Evolutionary conservation across 2,797 vertebrate species (phyloP).

Genomic region (Scomberomorus guttatus): DNA sequence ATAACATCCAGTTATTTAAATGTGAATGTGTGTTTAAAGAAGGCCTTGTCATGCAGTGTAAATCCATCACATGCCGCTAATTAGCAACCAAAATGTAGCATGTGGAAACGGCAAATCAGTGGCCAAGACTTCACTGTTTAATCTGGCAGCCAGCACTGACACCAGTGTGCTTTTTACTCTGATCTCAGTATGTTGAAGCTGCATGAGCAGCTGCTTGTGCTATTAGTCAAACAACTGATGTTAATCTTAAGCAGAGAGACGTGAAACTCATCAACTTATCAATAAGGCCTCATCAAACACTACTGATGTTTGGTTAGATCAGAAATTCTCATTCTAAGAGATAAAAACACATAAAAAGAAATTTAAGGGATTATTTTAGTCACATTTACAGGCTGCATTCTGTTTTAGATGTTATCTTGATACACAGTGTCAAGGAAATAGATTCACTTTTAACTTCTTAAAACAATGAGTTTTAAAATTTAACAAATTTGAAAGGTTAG

Average conservation of each 20-base stretch:
- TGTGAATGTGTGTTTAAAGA: neutral
- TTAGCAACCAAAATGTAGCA: neutral
- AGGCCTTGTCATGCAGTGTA: neutral
- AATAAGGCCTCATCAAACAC: neutral
- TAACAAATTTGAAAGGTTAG: neutral
- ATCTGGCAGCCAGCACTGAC: neutral
- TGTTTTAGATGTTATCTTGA: neutral
- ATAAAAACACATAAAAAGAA: neutral
- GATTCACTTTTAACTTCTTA: neutral
- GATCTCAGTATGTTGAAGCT: neutral
- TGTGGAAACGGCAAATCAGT: constrained; percentile 15
- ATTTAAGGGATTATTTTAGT: neutral
- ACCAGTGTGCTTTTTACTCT: neutral
- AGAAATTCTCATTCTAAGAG: neutral
- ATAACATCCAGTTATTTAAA: constrained; percentile 11
- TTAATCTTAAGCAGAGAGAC: neutral
- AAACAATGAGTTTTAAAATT: neutral
- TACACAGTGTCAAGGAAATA: neutral
- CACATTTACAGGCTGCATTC: neutral
- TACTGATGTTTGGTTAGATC: neutral
- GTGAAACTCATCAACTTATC: neutral
- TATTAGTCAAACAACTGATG: neutral
- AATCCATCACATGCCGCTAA: neutral
- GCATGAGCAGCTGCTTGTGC: neutral
- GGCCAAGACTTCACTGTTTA: neutral